A percentile compares a stretch with the other conserved stretches of the same genome.
These are phyloP conservation scores for Lepisosteus oculatus DNA, from an alignment of 2,113 vertebrate species.

Conservation along the genomic window DNA sequence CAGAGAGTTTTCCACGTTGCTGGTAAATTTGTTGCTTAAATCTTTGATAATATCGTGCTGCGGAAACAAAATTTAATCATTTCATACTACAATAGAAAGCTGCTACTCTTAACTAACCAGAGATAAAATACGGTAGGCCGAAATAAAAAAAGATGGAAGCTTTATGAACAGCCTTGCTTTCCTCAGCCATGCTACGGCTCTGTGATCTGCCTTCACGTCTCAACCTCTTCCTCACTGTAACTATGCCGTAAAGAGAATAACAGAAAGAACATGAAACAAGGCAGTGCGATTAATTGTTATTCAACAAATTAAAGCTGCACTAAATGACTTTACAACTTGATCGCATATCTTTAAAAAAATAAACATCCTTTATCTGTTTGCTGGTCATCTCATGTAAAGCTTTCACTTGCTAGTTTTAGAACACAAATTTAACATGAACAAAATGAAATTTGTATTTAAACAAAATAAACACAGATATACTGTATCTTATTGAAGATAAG, in stretches of 20 bases:
- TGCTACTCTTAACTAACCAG: conserved; percentile 35
- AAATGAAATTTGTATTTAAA: too few species aligned
- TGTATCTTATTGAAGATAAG: too few species aligned
- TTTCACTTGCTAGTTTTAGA: too few species aligned
- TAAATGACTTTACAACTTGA: background rate
- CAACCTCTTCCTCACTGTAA: conserved; percentile 66
- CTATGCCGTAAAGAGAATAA: conserved; percentile 32
- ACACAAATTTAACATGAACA: too few species aligned
- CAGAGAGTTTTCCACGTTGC: conserved; percentile 73
- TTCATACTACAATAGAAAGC: conserved; percentile 55
- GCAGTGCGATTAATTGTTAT: background rate
- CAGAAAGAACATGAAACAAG: conserved; percentile 37
- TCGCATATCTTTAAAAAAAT: too few species aligned
- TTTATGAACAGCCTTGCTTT: conserved; percentile 57
- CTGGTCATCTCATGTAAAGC: too few species aligned
- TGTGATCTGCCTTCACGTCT: conserved; percentile 72
- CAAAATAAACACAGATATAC: too few species aligned
- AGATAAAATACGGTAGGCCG: background rate
- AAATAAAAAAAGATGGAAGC: conserved; percentile 48
- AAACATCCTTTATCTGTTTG: too few species aligned
- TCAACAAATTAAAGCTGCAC: conserved; percentile 15
- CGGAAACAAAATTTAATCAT: conserved; percentile 76
- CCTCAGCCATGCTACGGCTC: conserved; percentile 60
- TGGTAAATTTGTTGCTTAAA: conserved; percentile 78
- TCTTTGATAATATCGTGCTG: conserved; percentile 78